Base-by-base conservation (phyloP, 2,113 vertebrate genomes). In the Dermatemys mawii region DNA sequence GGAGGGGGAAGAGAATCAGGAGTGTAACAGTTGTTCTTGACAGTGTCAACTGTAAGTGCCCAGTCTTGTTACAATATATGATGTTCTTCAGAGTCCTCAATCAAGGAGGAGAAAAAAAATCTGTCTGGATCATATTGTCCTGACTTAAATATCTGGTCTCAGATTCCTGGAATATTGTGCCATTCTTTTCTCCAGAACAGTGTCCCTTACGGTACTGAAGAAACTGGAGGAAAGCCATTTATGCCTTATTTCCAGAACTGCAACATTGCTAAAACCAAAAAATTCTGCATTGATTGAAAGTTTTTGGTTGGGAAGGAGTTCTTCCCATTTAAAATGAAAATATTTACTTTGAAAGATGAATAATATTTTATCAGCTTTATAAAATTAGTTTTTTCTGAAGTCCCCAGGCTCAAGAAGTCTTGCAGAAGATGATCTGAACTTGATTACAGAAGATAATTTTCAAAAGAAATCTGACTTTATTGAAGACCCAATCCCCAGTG, bases 321-420 rank as follows among this genome's bases (percentile, higher is more conserved):
- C 73, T 57, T 83, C 1, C 17, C 63, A 38, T 38, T 70, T 70
- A 70, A 63, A 2, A 5, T 2, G 55, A 67, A 78, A 63, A 1
- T 38, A 22, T 14, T 81, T 81, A 7, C 14, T 46, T 7, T 50
- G 17, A 53, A 80, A 22, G 55, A 32, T 60, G 55, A 86, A 27
- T 11, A 38, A 2, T 49, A 86, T 92, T 83, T 48, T 86, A 67
- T 55, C 2, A 89, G 49, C 10, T 5, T 90, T 81, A 90, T 94
- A 5, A 16, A 80, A 44, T 3, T 2, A 0, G 3, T 26, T 50
- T 60, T 90, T 63, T 67, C n/a, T 54, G 0, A 93, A 98, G 98
- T 81, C 80, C 87, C 12, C 96, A 96, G 91, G 76, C 21, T 90
- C 94, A 86, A 70, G 81, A 54, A 92, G 57, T 11, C 46, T 90